Conservation (phyloP, 2,797 vertebrate species). For the Lithobates sylvaticus region DNA sequence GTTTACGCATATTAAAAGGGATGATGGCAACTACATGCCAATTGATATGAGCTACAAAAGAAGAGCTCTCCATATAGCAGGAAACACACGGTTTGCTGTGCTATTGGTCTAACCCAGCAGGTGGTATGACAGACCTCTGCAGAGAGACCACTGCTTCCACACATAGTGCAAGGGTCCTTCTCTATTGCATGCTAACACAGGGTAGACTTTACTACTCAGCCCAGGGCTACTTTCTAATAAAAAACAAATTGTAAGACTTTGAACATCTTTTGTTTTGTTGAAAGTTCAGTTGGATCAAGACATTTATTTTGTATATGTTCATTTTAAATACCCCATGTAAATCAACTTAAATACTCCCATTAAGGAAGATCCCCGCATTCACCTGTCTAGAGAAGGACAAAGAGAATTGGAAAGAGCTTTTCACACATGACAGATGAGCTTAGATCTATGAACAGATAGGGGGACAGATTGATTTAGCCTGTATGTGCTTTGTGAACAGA, state of each 20-base stretch:
- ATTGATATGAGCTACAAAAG: no score
- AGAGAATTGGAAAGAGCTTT: background rate
- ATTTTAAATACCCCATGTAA: background rate
- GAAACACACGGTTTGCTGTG: no score
- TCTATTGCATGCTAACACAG: no score
- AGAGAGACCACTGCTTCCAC: no score
- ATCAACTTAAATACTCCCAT: background rate
- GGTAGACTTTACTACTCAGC: background rate
- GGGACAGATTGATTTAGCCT: constrained; percentile 20
- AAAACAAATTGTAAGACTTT: background rate
- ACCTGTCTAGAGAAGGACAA: constrained; percentile 8
- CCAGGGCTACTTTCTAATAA: no score
- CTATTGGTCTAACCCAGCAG: no score
- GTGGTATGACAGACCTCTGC: no score
- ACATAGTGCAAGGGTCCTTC: background rate
- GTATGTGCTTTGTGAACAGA: constrained; percentile 23
- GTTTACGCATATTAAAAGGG: no score
- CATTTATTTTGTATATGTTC: background rate
- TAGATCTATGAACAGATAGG: background rate
- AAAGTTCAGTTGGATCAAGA: background rate
- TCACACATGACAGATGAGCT: constrained; percentile 30
- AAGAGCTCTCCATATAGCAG: no score
- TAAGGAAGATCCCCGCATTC: background rate
- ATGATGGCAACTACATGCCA: no score
- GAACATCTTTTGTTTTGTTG: background rate